phyloP scores from a whole-genome alignment of 1,140 invertebrate species.

The Drosophila subobscura region DNA sequence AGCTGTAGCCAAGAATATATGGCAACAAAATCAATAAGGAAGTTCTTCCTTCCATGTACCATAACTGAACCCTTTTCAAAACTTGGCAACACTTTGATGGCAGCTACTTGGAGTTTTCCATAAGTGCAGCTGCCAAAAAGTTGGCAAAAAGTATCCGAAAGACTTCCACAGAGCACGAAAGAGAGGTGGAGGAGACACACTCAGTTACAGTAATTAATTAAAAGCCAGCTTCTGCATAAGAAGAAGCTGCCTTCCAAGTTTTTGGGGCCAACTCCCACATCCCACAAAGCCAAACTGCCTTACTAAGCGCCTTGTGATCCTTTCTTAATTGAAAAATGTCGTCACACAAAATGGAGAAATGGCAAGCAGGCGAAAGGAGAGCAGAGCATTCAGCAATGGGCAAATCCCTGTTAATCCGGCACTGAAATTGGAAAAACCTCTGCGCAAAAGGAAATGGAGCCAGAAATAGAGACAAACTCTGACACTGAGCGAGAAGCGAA shows the following conservation, averaged over 20 bases:
- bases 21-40: conserved; percentile 23
- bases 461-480: conserved; percentile 25
- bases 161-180: neutral
- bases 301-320: conserved; percentile 80
- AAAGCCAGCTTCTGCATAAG: conserved; percentile 41
- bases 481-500: conserved; percentile 9
- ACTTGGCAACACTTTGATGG: conserved; percentile 38
- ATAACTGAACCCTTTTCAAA: conserved; percentile 15
- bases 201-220: conserved; percentile 69
- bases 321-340: conserved; percentile 83
- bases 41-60: too few relatives aligned
- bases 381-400: conserved; percentile 41
- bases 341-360: conserved; percentile 61
- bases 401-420: conserved; percentile 79
- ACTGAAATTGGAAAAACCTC: conserved; percentile 82
- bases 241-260: conserved; percentile 1
- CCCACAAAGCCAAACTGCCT: conserved; percentile 66
- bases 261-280: neutral
- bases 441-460: conserved; percentile 32
- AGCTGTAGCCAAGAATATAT: neutral
- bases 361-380: conserved; percentile 29
- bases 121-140: conserved; percentile 67
- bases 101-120: conserved; percentile 36
- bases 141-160: conserved; percentile 19
- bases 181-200: neutral